phyloP scores from a whole-genome alignment of 1,140 invertebrate species.

The Glossosoma conforme region DNA sequence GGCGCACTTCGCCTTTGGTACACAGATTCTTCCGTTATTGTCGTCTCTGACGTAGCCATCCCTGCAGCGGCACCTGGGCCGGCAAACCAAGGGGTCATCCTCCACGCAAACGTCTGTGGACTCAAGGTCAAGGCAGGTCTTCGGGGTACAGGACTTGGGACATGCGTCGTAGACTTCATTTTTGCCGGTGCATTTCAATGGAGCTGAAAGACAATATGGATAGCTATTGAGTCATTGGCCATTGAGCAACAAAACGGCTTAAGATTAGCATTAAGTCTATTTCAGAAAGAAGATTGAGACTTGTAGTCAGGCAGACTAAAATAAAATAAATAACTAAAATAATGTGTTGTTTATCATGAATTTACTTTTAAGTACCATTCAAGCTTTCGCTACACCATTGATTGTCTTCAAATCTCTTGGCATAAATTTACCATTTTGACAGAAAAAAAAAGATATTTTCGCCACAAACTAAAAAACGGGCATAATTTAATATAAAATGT shows the following conservation, averaged over 20 bases:
- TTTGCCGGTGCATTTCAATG: background rate
- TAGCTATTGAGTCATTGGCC: no score
- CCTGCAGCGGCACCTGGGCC: slow-evolving; percentile 15
- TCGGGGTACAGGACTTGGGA: background rate
- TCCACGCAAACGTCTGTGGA: background rate
- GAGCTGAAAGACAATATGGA: background rate
- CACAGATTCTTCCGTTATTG: no score
- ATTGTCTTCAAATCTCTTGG: background rate
- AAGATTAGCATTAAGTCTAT: no score
- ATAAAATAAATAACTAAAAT: no score
- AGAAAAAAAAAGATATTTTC: background rate
- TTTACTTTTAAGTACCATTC: background rate
- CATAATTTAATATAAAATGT: background rate
- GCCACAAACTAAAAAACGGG: background rate
- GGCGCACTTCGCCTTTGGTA: no score
- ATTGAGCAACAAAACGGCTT: no score
- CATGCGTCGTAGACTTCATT: background rate
- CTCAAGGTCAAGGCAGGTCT: background rate
- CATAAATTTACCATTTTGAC: background rate
- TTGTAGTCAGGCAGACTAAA: no score
- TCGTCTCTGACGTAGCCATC: slow-evolving; percentile 29
- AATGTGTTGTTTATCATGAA: no score
- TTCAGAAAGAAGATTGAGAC: no score
- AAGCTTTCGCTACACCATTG: background rate
- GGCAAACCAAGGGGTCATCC: background rate